Percentiles rank a stretch among this genome's conserved stretches.
These are phyloP conservation scores for Lamprotornis superbus DNA, from an alignment of 2,113 vertebrate species.

Conservation along the genomic window DNA sequence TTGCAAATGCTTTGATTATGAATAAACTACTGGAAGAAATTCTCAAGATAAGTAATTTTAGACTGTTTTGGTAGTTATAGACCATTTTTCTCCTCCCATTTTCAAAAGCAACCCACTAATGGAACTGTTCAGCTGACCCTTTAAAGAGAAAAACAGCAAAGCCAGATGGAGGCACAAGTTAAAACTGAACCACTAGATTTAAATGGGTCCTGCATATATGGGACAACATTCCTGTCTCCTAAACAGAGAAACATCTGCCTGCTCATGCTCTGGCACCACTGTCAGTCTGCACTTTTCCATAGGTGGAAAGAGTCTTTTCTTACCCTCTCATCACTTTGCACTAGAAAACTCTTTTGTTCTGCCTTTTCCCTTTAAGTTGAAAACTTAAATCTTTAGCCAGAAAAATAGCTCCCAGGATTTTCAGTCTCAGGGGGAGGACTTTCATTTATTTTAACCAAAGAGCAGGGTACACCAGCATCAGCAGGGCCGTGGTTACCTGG, in stretches of 20 bases:
- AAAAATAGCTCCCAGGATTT: not conserved
- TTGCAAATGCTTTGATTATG: not conserved
- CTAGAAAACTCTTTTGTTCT: not conserved
- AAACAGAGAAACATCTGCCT: not conserved
- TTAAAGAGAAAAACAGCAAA: not conserved
- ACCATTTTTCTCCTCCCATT: not conserved
- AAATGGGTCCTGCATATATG: not conserved
- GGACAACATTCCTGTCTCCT: not conserved
- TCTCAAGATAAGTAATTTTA: not conserved
- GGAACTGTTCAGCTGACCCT: not conserved
- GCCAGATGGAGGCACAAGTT: not conserved
- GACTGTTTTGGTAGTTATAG: rapidly evolving
- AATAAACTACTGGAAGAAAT: not conserved
- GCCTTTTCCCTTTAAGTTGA: not conserved
- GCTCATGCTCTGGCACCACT: not conserved
- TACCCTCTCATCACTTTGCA: not conserved
- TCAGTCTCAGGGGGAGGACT: not conserved
- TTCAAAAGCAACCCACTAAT: not conserved
- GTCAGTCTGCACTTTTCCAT: not conserved
- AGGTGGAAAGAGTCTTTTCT: not conserved
- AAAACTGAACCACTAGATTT: not conserved
- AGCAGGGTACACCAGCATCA: not conserved
- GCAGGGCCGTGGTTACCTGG: not conserved
- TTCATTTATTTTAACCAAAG: not conserved
- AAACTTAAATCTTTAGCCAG: not conserved